These are phyloP conservation scores for Trachelus iudaicus DNA, from an alignment of 2,888 invertebrate species.

Conservation along the genomic window DNA sequence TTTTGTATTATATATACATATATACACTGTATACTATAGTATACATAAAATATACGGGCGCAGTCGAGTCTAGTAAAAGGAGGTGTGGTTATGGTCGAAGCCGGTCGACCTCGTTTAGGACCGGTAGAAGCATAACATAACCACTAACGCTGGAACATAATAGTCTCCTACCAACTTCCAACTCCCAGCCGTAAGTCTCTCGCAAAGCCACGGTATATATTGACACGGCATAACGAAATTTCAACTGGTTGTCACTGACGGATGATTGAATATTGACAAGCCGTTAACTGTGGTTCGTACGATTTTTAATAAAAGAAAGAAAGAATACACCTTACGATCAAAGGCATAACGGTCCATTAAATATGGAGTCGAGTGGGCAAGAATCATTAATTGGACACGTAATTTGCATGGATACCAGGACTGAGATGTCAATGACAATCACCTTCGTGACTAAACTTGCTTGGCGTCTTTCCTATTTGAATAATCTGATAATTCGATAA, in stretches of 20 bases:
- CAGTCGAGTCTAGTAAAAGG: slow-evolving; percentile 36
- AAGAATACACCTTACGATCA: not conserved
- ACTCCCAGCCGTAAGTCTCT: not conserved
- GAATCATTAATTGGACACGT: not conserved
- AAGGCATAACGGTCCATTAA: not conserved
- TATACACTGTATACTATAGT: not conserved
- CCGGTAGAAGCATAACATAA: slow-evolving; percentile 52
- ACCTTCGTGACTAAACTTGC: not conserved
- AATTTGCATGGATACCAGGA: not conserved
- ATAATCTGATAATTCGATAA: slow-evolving; percentile 19
- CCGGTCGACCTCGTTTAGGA: slow-evolving; percentile 63
- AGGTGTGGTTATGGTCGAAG: slow-evolving; percentile 54
- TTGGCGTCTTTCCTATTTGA: not conserved
- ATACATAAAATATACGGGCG: slow-evolving; percentile 3
- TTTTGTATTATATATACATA: not conserved
- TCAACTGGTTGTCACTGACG: not conserved
- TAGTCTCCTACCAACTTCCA: not conserved
- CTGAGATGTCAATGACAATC: not conserved
- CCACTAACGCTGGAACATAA: slow-evolving; percentile 17
- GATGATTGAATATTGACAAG: not conserved
- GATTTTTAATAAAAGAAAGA: not conserved
- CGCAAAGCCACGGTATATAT: not conserved
- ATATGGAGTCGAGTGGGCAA: not conserved
- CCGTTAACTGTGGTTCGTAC: not conserved
- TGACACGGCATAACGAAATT: not conserved